These are phyloP conservation scores for Melanotaenia trifasciata DNA, from an alignment of 2,797 vertebrate genomes.

Conservation along the genomic window DNA sequence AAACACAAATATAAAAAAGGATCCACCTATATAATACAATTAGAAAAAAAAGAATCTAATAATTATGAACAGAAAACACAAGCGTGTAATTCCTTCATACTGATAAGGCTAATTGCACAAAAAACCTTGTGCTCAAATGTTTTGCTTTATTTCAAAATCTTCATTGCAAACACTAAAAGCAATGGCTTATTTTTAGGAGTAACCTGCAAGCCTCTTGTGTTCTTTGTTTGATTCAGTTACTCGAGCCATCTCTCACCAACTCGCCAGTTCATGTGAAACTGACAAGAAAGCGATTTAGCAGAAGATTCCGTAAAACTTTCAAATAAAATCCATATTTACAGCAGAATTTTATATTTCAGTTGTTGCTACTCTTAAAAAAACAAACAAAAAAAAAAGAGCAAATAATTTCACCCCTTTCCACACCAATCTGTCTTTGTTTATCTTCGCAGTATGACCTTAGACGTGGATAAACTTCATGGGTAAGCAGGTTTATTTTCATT, in stretches of 20 bases:
- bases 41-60: not conserved
- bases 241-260: not conserved
- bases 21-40: not conserved
- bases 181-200: slow-evolving; percentile 14
- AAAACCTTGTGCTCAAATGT: not conserved
- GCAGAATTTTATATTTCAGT: slow-evolving; percentile 13
- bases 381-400: slow-evolving; percentile 23
- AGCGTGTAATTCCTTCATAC: not conserved
- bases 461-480: slow-evolving; percentile 42
- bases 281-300: not conserved
- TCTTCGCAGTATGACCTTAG: slow-evolving; percentile 46
- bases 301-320: slow-evolving; percentile 22
- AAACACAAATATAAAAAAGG: not conserved
- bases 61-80: not conserved
- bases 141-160: not conserved
- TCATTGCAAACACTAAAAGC: slow-evolving; percentile 3
- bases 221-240: slow-evolving; percentile 10
- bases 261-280: slow-evolving; percentile 17
- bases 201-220: slow-evolving; percentile 5
- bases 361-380: slow-evolving; percentile 9
- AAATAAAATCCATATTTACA: slow-evolving; percentile 14
- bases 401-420: slow-evolving; percentile 41
- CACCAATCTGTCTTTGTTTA: slow-evolving; percentile 57
- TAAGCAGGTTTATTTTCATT: slow-evolving; percentile 75
- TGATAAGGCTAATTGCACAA: not conserved